Evolutionary conservation across 2,797 vertebrate genomes (phyloP), one percentile per base, ranked within the genome.

Genomic region (Tinamus major): DNA sequence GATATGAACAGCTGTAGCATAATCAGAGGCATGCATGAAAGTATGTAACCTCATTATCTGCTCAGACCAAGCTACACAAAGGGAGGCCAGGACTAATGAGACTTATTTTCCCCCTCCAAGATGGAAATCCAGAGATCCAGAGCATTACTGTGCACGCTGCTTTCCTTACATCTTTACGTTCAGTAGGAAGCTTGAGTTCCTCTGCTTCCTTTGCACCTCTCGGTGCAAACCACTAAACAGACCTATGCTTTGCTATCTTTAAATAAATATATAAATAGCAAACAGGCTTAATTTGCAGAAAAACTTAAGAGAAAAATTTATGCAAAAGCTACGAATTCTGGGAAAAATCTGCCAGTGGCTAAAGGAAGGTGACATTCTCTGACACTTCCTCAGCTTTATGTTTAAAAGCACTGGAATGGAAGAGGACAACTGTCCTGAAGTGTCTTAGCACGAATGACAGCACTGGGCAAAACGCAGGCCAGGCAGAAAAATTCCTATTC

Each of bases 1-100:
- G 61, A 23, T 37, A 81, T 2, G 44, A 74, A 46, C 85, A 97
- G 87, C 87, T 95, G 78, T 31, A 42, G 37, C 6, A 51, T 18
- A 85, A 72, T 7, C 3, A 4, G 79, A 92, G 77, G 51, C 20
- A 80, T 9, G 68, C 76, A 55, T 67, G 79, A 61, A 87, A 31
- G 48, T 5, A 48, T 76, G n/a, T 78, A 65, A 58, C 74, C 78
- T 71, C 49, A 51, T 49, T 0, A 13, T 37, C 64, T 76, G 85
- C 86, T 89, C 61, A 62, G 20, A 81, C 3, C 8, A 29, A 87
- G 71, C 71, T 85, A 64, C 3, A 41, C n/a, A 74, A 83, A 87
- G 29, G 48, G 55, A 74, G 53, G 6, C 31, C 56, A 53, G 49
- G 35, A 90, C 55, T 27, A 89, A 88, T 3, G 27, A 1, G 6